Base-by-base conservation (phyloP, 1,140 invertebrate species). In the Zophobas morio region DNA sequence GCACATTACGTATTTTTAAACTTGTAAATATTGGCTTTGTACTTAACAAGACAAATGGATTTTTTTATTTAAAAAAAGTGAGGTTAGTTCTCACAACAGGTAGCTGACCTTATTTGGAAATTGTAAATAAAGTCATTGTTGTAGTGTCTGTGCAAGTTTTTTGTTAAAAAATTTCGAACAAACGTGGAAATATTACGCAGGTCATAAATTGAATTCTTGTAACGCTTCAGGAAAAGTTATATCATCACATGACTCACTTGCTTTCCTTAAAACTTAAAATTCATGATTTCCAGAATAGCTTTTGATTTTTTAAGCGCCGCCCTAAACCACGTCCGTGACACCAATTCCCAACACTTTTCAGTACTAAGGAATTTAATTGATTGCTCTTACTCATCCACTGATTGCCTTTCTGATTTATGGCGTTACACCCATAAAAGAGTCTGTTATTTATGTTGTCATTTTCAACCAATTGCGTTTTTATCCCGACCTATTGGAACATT, bases 21-120 rank as follows among this genome's bases (percentile, higher is more conserved):
- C 34, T 4, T 35, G 36, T n/a, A 53, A 72, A 54, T 72, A 51
- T 72, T 54, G 3, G 53, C 57, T 56, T 74, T 34, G 5, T 36
- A 33, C 4, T 74, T 56, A 3, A 35, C 8, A 32, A 42, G 32
- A 54, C 2, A 56, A 74, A 47, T n/a, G 35, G 37, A 32, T 74
- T 53, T 5, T 40, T 2, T 74, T 3, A 8, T 46, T 8, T 20
- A 20, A 20, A 51, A 39, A 53, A 73, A 74, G 72, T 74, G 40
- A 54, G 72, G 72, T 74, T 74, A 74, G 39, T 20, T 39, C 71
- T 53, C 70, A 39, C 33, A 77, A 80, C 77, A 80, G 79, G 79
- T 80, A 80, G 79, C 70, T 78, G 73, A 80, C 79, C 79, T 80
- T 80, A 74, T 80, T 74, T 60, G 79, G 77, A 37, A 47, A 76